phyloP scores from a whole-genome alignment of 2,888 invertebrate species.

The Leucozona laternaria region DNA sequence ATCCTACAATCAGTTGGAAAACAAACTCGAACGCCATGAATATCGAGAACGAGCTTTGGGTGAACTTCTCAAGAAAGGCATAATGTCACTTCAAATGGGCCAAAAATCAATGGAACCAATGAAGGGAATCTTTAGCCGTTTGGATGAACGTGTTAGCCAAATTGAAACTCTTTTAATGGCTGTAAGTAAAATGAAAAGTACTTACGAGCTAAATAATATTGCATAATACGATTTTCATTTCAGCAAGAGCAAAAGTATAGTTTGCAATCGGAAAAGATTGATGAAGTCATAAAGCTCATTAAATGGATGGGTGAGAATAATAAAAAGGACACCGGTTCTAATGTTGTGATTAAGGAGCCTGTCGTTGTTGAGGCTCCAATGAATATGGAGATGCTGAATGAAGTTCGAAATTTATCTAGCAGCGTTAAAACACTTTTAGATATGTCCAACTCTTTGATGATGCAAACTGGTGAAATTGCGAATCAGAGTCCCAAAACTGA shows the following conservation, averaged over 20 bases:
- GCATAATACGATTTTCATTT: not conserved
- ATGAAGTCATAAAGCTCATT: conserved; percentile 81
- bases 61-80: conserved; percentile 90
- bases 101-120: conserved; percentile 89
- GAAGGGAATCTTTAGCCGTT: conserved; percentile 87
- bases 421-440: conserved; percentile 79
- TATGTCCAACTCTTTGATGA: conserved; percentile 78
- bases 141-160: conserved; percentile 90
- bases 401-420: conserved; percentile 79
- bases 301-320: conserved; percentile 82
- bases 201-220: not conserved
- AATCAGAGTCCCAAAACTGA: conserved; percentile 79
- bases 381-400: conserved; percentile 79
- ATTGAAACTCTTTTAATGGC: conserved; percentile 91
- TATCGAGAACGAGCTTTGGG: conserved; percentile 91
- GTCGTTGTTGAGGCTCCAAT: conserved; percentile 78
- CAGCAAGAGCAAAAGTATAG: conserved; percentile 83
- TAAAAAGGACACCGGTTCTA: conserved; percentile 43
- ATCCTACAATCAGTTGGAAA: conserved; percentile 91
- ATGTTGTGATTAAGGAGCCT: conserved; percentile 52
- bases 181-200: conserved; percentile 83
- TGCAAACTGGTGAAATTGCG: conserved; percentile 80
- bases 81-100: conserved; percentile 89
- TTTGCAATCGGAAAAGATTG: conserved; percentile 81
- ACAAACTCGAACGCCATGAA: conserved; percentile 93